These are phyloP conservation scores for Oophaga sylvatica DNA, from an alignment of 2,797 vertebrate species.

Conservation along the genomic window DNA sequence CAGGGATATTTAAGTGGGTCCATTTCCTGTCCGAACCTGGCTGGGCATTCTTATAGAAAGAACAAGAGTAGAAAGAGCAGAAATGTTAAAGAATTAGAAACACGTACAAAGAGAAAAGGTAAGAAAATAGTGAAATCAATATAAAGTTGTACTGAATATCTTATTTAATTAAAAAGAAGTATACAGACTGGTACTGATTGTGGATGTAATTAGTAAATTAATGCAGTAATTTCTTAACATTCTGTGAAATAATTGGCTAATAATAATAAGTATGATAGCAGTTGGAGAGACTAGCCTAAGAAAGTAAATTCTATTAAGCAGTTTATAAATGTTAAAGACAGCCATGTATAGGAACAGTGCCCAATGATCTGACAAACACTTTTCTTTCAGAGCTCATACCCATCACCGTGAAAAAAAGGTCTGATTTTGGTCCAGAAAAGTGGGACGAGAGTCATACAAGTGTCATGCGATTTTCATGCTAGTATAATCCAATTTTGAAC, in stretches of 20 bases:
- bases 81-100: conserved; percentile 67
- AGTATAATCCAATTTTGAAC: too few relatives aligned
- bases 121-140: not conserved
- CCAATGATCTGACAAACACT: not conserved
- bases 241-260: too few relatives aligned
- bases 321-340: too few relatives aligned
- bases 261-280: not conserved
- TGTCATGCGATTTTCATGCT: too few relatives aligned
- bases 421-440: too few relatives aligned
- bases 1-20: conserved; percentile 91
- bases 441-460: too few relatives aligned
- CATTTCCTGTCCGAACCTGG: conserved; percentile 88
- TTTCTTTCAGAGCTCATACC: too few relatives aligned
- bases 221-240: too few relatives aligned
- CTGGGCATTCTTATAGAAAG: conserved; percentile 80
- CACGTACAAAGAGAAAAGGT: not conserved
- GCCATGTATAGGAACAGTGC: not conserved
- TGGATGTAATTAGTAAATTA: too few relatives aligned
- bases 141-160: not conserved
- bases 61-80: conserved; percentile 57
- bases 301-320: not conserved
- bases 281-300: not conserved
- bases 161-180: not conserved
- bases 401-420: too few relatives aligned
- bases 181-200: not conserved